Base-by-base conservation (phyloP, 2,888 invertebrate species). In the Deilephila elpenor region DNA sequence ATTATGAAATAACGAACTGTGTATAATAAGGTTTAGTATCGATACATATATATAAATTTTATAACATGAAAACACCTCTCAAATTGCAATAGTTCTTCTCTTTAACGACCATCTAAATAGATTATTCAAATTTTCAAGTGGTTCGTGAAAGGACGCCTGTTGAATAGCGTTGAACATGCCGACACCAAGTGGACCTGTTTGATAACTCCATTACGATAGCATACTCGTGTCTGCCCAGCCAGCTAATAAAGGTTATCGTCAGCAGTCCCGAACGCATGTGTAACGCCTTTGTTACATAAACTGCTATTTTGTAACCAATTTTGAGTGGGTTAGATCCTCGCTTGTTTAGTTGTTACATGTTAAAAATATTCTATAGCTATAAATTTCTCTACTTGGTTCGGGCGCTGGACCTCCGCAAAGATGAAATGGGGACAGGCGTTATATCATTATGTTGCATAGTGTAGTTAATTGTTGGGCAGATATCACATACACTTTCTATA, bases 81-180 rank as follows among this genome's bases (percentile, higher is more conserved):
- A n/a, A 56, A n/a, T 6, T n/a, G 56, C 19, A 56, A n/a, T 17
- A 44, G 14, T 25, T 25, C 67, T 67, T 51, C 44, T 51, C 14
- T 67, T 51, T 67, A 64, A 44, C n/a, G 14, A 64, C 20, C 20
- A 51, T 83, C 81, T 78, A 62, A 74, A 72, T 75, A 82, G 82
- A 82, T 84, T 80, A 83, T 78, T 82, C 37, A 79, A 80, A 44
- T 80, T 82, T 76, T 76, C 73, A 84, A 85, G 82, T 88, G 80
- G 80, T 75, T 78, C 79, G 78, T 78, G 76, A 83, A 82, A 84
- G 81, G 83, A 83, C 79, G 60, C 76, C 78, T 61, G 61, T 64
- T 70, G 29, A 67, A 70, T 29, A 56, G 44, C 44, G 44, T 44
- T 44, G 44, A 56, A n/a, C 56, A n/a, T 59, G 71, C 71, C 71